phyloP scores from a whole-genome alignment of 2,113 vertebrate species.

The Dissostichus mawsoni region DNA sequence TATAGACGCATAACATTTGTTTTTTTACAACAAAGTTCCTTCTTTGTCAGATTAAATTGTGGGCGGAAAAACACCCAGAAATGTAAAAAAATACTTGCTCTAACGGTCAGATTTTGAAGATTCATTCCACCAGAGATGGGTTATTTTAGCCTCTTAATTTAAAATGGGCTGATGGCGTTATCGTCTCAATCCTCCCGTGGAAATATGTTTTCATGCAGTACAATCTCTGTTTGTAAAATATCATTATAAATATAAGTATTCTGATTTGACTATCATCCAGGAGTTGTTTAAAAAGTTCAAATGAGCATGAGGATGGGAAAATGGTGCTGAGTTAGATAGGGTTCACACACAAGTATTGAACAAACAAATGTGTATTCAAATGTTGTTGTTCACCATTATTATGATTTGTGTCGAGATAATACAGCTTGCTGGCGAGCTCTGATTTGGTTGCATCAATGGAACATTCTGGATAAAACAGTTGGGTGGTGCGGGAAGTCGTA shows the following conservation, averaged over 20 bases:
- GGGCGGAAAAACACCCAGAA: not conserved
- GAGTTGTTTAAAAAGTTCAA: conserved; percentile 14
- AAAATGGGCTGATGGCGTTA: not conserved
- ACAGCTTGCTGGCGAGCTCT: conserved; percentile 75
- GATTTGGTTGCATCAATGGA: conserved; percentile 27
- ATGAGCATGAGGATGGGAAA: conserved; percentile 1
- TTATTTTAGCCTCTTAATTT: not conserved
- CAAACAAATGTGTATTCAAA: not conserved
- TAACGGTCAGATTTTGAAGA: not conserved
- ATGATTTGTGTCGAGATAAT: conserved; percentile 1
- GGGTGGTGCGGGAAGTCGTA: no score
- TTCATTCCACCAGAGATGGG: not conserved
- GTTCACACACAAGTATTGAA: not conserved
- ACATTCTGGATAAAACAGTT: conserved; percentile 10
- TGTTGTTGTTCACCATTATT: not conserved
- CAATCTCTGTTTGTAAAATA: conserved; percentile 19
- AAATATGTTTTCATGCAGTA: not conserved
- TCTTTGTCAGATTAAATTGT: not conserved
- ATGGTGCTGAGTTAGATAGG: conserved; percentile 23
- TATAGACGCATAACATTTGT: not conserved
- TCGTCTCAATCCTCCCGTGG: not conserved
- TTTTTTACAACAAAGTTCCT: not conserved
- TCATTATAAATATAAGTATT: not conserved
- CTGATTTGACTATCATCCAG: not conserved
- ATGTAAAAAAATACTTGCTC: not conserved